These are phyloP conservation scores for Ochropleura plecta DNA, from an alignment of 2,888 invertebrate species.

Conservation along the genomic window DNA sequence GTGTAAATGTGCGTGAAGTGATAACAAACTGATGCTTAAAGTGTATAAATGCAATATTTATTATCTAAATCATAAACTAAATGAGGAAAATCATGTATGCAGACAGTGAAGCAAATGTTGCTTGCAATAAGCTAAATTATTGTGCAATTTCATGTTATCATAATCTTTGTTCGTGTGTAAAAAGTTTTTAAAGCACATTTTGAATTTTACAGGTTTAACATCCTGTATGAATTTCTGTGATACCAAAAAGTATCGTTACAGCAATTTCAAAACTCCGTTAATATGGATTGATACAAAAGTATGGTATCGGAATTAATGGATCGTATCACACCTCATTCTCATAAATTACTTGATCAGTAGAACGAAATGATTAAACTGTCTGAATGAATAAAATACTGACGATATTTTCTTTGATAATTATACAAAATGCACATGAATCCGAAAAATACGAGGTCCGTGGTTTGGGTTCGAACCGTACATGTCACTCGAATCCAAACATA, in stretches of 20 bases:
- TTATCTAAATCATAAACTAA: slow-evolving; percentile 24
- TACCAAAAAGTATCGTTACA: background rate
- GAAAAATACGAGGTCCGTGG: too few species aligned
- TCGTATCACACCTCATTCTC: background rate
- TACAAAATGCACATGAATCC: too few species aligned
- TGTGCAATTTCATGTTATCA: slow-evolving; percentile 7
- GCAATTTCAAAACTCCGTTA: background rate
- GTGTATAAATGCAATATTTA: slow-evolving; percentile 9
- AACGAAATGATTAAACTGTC: background rate
- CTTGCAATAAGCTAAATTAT: slow-evolving; percentile 12
- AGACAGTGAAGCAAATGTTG: background rate
- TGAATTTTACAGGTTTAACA: background rate
- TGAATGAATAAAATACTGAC: background rate
- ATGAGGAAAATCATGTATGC: slow-evolving; percentile 1
- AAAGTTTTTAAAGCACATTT: background rate
- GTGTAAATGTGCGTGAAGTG: slow-evolving; percentile 17
- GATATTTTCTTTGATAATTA: too few species aligned
- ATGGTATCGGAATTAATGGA: background rate
- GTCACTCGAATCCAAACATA: too few species aligned
- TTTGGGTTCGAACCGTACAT: too few species aligned
- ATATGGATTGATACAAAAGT: background rate
- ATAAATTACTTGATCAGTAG: background rate
- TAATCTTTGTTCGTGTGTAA: background rate
- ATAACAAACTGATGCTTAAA: slow-evolving; percentile 17
- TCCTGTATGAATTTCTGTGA: background rate